Base-by-base conservation (phyloP, 2,888 invertebrate species). In the Tortrix viridana region DNA sequence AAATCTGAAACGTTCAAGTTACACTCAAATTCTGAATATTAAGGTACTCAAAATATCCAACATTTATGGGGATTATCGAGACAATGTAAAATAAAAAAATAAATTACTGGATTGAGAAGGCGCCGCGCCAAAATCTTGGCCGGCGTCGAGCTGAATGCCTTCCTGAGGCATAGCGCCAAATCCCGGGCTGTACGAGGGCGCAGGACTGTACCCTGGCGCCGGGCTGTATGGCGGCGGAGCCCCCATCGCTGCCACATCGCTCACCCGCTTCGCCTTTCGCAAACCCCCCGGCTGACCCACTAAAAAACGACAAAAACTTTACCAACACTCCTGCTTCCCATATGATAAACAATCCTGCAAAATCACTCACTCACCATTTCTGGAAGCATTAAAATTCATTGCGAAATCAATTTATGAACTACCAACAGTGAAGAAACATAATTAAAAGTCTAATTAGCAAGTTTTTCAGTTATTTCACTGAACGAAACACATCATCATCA, bases 211-310 rank as follows among this genome's bases (percentile, higher is more conserved):
- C 2, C 76, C 76, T 7, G 84, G 76, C 2, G 72, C 72, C 0
- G 86, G 84, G 61, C 68, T 80, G 67, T 76, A 90, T 6, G 93
- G 89, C 0, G 89, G 82, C 12, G 93, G 92, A 4, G 81, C 92
- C n/a, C 94, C 95, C 94, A 95, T 93, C 0, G 95, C 94, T 61
- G 93, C 93, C 7, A 95, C 93, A 88, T 95, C 95, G 74, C 94
- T 95, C 14, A 95, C 95, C 52, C 95, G 89, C 81, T 95, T 95
- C 2, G 93, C 88, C 84, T 94, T 94, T 53, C 94, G 89, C 48
- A 88, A 83, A 26, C 89, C 91, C 6, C 89, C 85, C 6, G 80
- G 67, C 48, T 80, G 84, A 23, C 81, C 82, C 68, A 90, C 91
- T 90, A 67, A 12, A 69, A 58, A 69, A 58, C 58, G 67, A 64